These are phyloP conservation scores for Chloroclystis v-ata DNA, from an alignment of 2,888 invertebrate genomes.

Conservation along the genomic window DNA sequence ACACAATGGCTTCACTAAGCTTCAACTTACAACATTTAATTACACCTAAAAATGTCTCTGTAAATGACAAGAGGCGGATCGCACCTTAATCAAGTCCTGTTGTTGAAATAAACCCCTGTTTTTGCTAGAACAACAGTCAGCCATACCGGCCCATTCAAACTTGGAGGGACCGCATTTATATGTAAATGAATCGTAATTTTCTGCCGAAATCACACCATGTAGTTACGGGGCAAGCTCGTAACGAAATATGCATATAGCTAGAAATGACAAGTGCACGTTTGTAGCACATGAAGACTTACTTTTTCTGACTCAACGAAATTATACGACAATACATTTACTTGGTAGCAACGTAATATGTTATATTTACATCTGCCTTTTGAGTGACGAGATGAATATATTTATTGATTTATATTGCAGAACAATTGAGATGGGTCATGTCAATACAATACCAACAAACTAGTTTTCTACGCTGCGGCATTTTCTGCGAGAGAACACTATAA, in stretches of 20 bases:
- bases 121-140: slow-evolving; percentile 68
- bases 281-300: background rate
- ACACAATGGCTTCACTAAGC: too few species aligned
- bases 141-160: slow-evolving; percentile 62
- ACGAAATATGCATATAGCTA: too few species aligned
- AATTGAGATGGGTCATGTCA: too few species aligned
- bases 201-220: slow-evolving; percentile 58
- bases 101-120: slow-evolving; percentile 65
- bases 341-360: too few species aligned
- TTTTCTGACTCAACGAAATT: too few species aligned
- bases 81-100: slow-evolving; percentile 63
- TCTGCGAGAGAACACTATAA: too few species aligned
- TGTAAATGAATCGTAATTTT: slow-evolving; percentile 73
- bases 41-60: slow-evolving; percentile 46
- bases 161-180: slow-evolving; percentile 68
- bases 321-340: too few species aligned
- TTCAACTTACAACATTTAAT: background rate
- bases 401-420: too few species aligned
- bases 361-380: too few species aligned
- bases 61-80: slow-evolving; percentile 49
- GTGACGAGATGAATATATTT: too few species aligned
- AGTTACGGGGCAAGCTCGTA: slow-evolving; percentile 28
- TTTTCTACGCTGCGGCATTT: too few species aligned
- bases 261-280: background rate
- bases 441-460: too few species aligned